Evolutionary conservation across 2,888 invertebrate genomes (phyloP).

Genomic region (Xestia rhomboidea): DNA sequence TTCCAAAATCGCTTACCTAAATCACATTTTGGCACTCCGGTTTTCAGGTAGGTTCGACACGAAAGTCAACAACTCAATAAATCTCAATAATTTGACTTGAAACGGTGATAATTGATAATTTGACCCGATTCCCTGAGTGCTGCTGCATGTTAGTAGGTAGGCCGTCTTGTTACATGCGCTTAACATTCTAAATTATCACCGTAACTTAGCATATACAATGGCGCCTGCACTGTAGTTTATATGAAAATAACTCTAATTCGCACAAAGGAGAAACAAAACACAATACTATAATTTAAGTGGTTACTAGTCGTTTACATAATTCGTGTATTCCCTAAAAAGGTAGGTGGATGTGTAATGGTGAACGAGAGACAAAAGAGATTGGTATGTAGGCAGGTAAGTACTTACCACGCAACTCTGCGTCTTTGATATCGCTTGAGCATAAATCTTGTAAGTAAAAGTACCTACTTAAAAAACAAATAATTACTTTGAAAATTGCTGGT

Average conservation of each 20-base stretch:
- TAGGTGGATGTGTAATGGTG: slow-evolving; percentile 27
- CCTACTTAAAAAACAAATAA: neutral
- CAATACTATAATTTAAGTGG: slow-evolving; percentile 31
- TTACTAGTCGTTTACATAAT: slow-evolving; percentile 6
- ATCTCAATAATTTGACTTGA: slow-evolving; percentile 50
- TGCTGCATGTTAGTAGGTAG: slow-evolving; percentile 31
- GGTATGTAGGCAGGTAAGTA: slow-evolving; percentile 29
- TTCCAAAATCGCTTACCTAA: neutral
- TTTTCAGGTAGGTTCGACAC: neutral
- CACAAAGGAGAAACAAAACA: slow-evolving; percentile 33
- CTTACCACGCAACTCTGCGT: neutral
- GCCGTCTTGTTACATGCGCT: slow-evolving; percentile 39
- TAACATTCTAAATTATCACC: slow-evolving; percentile 52
- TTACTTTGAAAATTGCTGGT: neutral
- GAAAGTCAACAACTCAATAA: slow-evolving; percentile 41
- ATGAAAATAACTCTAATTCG: slow-evolving; percentile 37
- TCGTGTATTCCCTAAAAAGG: slow-evolving; percentile 30
- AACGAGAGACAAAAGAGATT: slow-evolving; percentile 24
- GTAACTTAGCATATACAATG: slow-evolving; percentile 47
- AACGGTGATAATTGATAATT: slow-evolving; percentile 45
- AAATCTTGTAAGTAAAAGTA: neutral
- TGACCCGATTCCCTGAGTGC: slow-evolving; percentile 46
- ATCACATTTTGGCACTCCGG: neutral
- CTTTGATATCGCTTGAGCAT: neutral
- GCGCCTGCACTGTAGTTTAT: slow-evolving; percentile 46